Conservation (phyloP, 2,113 vertebrate genomes). For the Triplophysa dalaica region DNA sequence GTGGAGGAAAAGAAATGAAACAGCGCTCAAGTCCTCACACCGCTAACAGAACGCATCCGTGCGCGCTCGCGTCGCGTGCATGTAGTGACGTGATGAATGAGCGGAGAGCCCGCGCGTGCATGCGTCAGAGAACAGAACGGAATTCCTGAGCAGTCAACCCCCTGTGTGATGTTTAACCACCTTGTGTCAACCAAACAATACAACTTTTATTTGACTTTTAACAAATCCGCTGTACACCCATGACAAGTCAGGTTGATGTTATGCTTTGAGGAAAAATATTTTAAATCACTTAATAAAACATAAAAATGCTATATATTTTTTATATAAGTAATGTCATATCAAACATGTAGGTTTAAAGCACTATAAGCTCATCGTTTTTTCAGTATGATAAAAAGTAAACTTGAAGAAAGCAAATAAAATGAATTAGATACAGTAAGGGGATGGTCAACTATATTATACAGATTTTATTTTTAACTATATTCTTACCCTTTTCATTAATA, state of each 20-base stretch:
- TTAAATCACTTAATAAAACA: no score
- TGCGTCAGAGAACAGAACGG: slow-evolving; percentile 30
- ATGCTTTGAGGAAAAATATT: not conserved
- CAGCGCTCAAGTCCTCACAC: not conserved
- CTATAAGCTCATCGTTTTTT: no score
- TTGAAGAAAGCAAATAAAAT: no score
- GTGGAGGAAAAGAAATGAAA: not conserved
- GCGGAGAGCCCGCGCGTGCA: slow-evolving; percentile 5
- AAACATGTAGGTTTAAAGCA: no score
- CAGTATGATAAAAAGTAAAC: no score
- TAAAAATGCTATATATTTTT: no score
- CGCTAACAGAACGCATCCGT: not conserved
- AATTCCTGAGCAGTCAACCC: slow-evolving; percentile 9
- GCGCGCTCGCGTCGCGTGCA: slow-evolving; percentile 4
- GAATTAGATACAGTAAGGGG: no score
- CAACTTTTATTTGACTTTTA: not conserved
- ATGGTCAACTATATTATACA: no score
- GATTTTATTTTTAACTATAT: no score
- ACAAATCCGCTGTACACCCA: not conserved
- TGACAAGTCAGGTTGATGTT: not conserved
- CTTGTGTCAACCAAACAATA: not conserved
- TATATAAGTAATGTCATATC: no score
- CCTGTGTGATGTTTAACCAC: not conserved
- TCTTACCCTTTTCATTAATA: no score
- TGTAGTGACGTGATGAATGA: slow-evolving; percentile 13